Percentiles rank a stretch among this genome's conserved stretches.
These are phyloP conservation scores for Phlogophora meticulosa DNA, from an alignment of 2,888 invertebrate species.

Conservation along the genomic window DNA sequence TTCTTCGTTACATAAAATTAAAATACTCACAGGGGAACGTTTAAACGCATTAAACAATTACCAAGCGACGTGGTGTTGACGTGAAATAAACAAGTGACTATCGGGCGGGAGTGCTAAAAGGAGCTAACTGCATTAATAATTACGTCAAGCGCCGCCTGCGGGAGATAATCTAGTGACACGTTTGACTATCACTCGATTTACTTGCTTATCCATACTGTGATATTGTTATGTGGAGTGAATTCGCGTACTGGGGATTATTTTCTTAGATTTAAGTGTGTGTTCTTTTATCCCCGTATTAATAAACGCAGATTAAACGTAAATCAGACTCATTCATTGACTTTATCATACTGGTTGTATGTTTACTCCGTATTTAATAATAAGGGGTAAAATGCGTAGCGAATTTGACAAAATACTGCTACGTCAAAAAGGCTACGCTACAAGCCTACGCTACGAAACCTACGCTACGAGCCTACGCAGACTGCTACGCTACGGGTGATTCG, in stretches of 20 bases:
- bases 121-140: slow-evolving; percentile 40
- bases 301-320: no score
- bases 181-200: slow-evolving; percentile 12
- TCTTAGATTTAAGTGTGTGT: no score
- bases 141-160: neutral
- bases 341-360: neutral
- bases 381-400: neutral
- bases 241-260: no score
- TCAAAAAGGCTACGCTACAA: slow-evolving; percentile 3
- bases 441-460: neutral
- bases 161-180: slow-evolving; percentile 21
- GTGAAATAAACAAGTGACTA: slow-evolving; percentile 29
- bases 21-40: neutral
- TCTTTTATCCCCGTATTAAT: no score
- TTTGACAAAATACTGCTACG: slow-evolving; percentile 5
- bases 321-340: no score
- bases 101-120: slow-evolving; percentile 22
- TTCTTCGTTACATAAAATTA: no score
- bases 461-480: slow-evolving; percentile 11
- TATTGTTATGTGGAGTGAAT: neutral
- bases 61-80: slow-evolving; percentile 11
- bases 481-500: slow-evolving; percentile 13
- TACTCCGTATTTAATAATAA: neutral
- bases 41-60: slow-evolving; percentile 11
- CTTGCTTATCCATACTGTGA: neutral